A percentile compares a stretch with the other conserved stretches of the same genome.
These are phyloP conservation scores for Hypocryptadius cinnamomeus DNA, from an alignment of 2,113 vertebrate species.

Conservation along the genomic window DNA sequence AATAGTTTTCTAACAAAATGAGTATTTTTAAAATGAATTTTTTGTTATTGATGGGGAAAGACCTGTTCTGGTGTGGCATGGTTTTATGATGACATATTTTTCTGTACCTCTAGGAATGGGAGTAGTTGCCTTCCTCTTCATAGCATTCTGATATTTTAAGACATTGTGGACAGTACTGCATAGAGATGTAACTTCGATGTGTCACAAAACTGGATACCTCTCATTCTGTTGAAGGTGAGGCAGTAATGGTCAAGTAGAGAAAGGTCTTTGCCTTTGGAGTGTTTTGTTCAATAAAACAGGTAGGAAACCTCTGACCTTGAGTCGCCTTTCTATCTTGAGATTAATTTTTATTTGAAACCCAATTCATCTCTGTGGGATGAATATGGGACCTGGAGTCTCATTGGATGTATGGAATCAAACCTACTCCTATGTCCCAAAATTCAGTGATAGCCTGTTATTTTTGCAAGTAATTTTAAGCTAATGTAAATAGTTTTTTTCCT, in stretches of 20 bases:
- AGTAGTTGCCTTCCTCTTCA: slow-evolving; percentile 18
- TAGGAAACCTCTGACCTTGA: neutral
- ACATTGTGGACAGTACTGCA: neutral
- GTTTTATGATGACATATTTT: slow-evolving; percentile 9
- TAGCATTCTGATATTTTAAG: neutral
- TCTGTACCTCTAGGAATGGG: slow-evolving; percentile 9
- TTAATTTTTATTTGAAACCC: neutral
- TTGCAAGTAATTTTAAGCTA: neutral
- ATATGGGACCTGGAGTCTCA: neutral
- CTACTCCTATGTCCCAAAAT: neutral
- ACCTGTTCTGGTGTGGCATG: neutral
- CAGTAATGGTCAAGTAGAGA: neutral
- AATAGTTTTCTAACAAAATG: neutral
- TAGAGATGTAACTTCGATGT: neutral
- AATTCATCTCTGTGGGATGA: neutral
- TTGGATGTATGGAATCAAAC: neutral
- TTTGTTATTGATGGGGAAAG: neutral
- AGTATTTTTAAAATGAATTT: neutral
- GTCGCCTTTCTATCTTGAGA: neutral
- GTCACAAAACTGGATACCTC: neutral
- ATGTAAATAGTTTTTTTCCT: neutral
- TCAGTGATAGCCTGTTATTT: neutral
- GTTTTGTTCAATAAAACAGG: neutral
- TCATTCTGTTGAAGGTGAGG: slow-evolving; percentile 11
- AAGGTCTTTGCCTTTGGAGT: neutral